Evolutionary conservation across 1,140 invertebrate genomes (phyloP).

Genomic region (Cataglyphis hispanica): DNA sequence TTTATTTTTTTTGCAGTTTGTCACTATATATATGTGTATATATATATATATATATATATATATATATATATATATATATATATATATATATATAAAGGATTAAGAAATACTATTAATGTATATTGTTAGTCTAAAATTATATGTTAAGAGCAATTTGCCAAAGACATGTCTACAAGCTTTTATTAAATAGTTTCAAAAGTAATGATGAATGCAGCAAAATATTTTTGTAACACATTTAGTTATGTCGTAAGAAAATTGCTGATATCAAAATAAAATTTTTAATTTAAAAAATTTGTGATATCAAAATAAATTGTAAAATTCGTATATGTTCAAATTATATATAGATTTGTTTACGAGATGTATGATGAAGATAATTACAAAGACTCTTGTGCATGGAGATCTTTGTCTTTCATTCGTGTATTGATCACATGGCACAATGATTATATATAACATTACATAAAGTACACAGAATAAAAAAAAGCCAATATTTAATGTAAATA

Average conservation of each 20-base stretch:
- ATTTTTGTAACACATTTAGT: conserved; percentile 10
- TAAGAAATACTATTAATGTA: conserved; percentile 8
- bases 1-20: background rate
- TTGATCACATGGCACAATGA: background rate
- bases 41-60: no score
- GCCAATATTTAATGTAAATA: conserved; percentile 60
- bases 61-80: no score
- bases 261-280: background rate
- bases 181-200: conserved; percentile 11
- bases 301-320: conserved; percentile 36
- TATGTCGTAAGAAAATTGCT: conserved; percentile 26
- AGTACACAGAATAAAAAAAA: conserved; percentile 17
- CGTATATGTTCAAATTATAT: conserved; percentile 7
- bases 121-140: conserved; percentile 43
- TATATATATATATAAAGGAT: conserved; percentile 21
- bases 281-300: no score
- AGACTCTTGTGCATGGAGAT: background rate
- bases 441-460: background rate
- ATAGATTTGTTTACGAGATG: background rate
- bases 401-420: background rate
- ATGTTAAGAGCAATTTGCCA: conserved; percentile 38
- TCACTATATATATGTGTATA: background rate
- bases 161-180: background rate
- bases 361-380: background rate
- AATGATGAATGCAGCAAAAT: conserved; percentile 11